phyloP scores from a whole-genome alignment of 1,140 invertebrate species.

The Lethrus apterus region DNA sequence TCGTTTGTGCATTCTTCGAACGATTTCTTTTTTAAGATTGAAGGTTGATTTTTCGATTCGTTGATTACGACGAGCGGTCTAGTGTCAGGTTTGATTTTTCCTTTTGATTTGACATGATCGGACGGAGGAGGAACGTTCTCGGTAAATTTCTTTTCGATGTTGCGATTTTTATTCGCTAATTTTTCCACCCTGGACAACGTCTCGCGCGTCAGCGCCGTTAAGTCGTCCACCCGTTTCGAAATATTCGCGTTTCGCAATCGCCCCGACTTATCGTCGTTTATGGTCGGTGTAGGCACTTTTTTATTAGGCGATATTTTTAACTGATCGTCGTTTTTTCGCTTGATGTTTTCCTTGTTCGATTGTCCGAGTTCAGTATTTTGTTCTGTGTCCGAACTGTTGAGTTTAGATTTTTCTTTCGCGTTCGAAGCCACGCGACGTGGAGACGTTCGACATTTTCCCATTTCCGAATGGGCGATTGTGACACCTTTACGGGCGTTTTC shows the following conservation, averaged over 20 bases:
- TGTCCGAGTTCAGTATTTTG: not conserved
- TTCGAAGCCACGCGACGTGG: slow-evolving; percentile 20
- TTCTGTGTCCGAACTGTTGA: not conserved
- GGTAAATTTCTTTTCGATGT: not conserved
- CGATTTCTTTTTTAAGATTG: slow-evolving; percentile 33
- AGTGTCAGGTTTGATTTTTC: no score
- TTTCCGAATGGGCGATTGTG: slow-evolving; percentile 24
- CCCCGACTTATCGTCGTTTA: not conserved
- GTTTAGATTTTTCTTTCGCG: slow-evolving; percentile 16
- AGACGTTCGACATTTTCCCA: slow-evolving; percentile 23
- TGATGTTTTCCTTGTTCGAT: slow-evolving; percentile 19
- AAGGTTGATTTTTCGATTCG: slow-evolving; percentile 15
- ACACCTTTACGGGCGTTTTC: slow-evolving; percentile 38
- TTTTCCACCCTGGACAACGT: slow-evolving; percentile 59
- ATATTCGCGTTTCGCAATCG: slow-evolving; percentile 37
- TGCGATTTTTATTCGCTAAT: slow-evolving; percentile 46
- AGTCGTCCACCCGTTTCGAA: slow-evolving; percentile 53
- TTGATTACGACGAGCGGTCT: no score
- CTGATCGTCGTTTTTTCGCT: slow-evolving; percentile 7
- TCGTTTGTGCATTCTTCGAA: slow-evolving; percentile 36
- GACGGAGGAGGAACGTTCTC: no score
- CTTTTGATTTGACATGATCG: no score
- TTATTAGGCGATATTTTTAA: slow-evolving; percentile 5
- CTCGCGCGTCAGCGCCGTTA: slow-evolving; percentile 57
- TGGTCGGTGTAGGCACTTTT: slow-evolving; percentile 8